Evolutionary conservation across 2,113 vertebrate species (phyloP).

Genomic region (Melanostigma gelatinosum): DNA sequence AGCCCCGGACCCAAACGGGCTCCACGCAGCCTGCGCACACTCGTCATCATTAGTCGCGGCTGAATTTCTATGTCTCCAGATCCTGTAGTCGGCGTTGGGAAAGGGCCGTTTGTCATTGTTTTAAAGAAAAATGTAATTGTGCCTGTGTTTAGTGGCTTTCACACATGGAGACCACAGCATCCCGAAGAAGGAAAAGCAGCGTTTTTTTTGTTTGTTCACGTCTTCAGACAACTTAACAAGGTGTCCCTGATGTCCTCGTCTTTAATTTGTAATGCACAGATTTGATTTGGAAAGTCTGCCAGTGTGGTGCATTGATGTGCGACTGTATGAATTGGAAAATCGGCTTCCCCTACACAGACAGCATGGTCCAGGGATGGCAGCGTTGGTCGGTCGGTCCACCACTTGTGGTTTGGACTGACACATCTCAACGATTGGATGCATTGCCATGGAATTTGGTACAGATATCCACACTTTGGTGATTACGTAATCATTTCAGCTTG

Average conservation of each 20-base stretch:
- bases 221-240: neutral
- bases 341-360: neutral
- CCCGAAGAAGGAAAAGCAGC: constrained; percentile 1
- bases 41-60: constrained; percentile 8
- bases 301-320: too few species aligned
- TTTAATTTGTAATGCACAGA: too few species aligned
- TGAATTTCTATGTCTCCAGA: constrained; percentile 7
- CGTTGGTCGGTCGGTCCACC: neutral
- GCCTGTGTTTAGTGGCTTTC: neutral
- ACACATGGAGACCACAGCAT: neutral
- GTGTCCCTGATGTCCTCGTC: too few species aligned
- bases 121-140: neutral
- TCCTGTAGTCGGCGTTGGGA: constrained; percentile 7
- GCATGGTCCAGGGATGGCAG: neutral
- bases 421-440: neutral
- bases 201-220: constrained; percentile 16
- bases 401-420: too few species aligned
- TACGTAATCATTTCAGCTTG: too few species aligned
- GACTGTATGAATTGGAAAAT: too few species aligned
- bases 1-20: constrained; percentile 36
- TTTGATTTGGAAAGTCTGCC: too few species aligned
- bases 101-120: constrained; percentile 8
- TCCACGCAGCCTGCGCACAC: constrained; percentile 15
- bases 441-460: too few species aligned
- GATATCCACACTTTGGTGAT: too few species aligned